Conservation (phyloP, 2,888 invertebrate species). For the Sarcophaga carnaria region DNA sequence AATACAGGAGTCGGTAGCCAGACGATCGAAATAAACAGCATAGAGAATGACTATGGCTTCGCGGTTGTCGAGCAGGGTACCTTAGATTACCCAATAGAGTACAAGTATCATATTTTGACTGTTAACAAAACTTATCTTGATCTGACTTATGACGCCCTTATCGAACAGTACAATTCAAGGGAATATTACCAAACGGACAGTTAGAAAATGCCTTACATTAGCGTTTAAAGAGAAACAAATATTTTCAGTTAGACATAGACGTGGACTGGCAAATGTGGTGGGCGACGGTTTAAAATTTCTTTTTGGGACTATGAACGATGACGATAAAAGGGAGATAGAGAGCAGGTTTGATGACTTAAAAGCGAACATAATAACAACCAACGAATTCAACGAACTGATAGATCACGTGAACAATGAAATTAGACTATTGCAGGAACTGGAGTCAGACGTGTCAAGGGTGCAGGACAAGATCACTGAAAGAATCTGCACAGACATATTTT, state of each 20-base stretch:
- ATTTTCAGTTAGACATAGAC: no score
- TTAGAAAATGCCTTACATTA: not conserved
- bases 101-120: not conserved
- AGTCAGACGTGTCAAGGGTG: not conserved
- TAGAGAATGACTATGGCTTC: no score
- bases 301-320: not conserved
- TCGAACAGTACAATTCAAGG: not conserved
- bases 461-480: slow-evolving; percentile 1
- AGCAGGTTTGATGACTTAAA: not conserved
- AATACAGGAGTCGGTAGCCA: not conserved
- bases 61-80: not conserved
- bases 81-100: not conserved
- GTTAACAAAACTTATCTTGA: slow-evolving; percentile 5
- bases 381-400: slow-evolving; percentile 5
- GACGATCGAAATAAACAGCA: not conserved
- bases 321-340: not conserved
- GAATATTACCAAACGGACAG: not conserved
- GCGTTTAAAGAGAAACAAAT: not conserved
- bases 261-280: not conserved
- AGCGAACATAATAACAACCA: not conserved
- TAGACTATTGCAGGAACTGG: slow-evolving; percentile 8
- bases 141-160: not conserved
- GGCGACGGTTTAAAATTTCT: no score
- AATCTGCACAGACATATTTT: slow-evolving; percentile 9
- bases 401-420: slow-evolving; percentile 22